These are phyloP conservation scores for Haemorhous mexicanus DNA, from an alignment of 2,113 vertebrate genomes.

Conservation along the genomic window DNA sequence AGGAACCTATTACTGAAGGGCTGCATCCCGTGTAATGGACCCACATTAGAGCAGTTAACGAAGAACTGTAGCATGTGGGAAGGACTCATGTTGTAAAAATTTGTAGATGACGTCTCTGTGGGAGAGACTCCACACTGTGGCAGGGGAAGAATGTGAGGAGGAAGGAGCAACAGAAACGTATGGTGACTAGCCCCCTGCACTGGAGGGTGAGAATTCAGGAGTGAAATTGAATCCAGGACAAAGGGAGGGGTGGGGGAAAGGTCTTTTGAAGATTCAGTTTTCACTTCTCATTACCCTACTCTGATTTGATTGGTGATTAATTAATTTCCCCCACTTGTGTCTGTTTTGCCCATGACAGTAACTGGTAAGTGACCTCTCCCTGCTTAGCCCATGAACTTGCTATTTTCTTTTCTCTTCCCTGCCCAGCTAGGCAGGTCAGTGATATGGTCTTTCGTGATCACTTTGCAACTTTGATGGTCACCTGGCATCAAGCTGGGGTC, in stretches of 20 bases:
- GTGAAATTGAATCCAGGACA: background rate
- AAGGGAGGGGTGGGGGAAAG: background rate
- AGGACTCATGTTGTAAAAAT: background rate
- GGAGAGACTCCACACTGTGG: background rate
- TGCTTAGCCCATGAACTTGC: background rate
- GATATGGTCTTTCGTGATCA: background rate
- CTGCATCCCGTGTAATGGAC: background rate
- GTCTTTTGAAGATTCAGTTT: background rate
- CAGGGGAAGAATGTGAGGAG: background rate
- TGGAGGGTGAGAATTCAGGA: background rate
- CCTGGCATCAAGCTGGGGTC: background rate
- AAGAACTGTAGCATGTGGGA: background rate
- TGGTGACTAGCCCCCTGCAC: too few relatives aligned
- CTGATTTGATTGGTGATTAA: background rate
- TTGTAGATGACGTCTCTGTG: background rate
- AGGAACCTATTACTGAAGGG: background rate
- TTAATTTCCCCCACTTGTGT: background rate
- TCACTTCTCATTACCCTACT: background rate
- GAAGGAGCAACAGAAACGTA: background rate
- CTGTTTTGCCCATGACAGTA: background rate
- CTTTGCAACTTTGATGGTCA: background rate
- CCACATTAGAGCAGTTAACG: background rate
- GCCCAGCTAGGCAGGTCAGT: background rate
- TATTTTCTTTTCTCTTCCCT: background rate
- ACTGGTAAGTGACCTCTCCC: background rate